Evolutionary conservation across 1,140 invertebrate genomes (phyloP), one percentile per base, ranked within the genome.

Genomic region (Copidosoma floridanum): DNA sequence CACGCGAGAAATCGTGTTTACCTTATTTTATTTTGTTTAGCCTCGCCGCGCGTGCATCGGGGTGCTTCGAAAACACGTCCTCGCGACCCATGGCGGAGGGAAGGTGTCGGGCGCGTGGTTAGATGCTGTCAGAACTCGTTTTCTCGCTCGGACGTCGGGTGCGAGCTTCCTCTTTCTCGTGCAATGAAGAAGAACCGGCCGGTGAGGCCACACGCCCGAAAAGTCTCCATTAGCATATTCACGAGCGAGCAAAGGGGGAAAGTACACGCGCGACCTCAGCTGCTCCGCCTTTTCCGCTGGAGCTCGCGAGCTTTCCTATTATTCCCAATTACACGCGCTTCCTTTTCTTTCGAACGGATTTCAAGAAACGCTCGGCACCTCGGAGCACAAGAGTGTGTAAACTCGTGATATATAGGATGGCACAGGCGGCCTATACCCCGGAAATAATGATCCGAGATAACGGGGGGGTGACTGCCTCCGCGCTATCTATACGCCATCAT

Each of bases 121-220:
- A 71, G 68, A 65, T 67, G 55, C 68, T 70, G 73, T 78, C 77
- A 78, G 74, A 78, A 80, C 76, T 77, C 35, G 77, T 79, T 80
- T 73, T 62, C 23, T 10, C 20, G 26, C 24, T 11, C 20, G 16
- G 21, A 41, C 54, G 56, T 60, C 50, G 63, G n/a, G n/a, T n/a
- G n/a, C n/a, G n/a, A n/a, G n/a, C 54, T 61, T 58, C 55, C 56
- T 60, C 50, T 54, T 65, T 63, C 75, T 77, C 68, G 65, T 67
- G 71, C n/a, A 72, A 77, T 71, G 29, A 10, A 35, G 48, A 75
- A 73, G 76, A 76, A 73, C 74, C 71, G 71, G 72, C 67, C 62
- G 64, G n/a, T n/a, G n/a, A n/a, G 20, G 48, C 5, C 44, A 27
- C 71, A 71, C 65, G 70, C 54, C 56, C 18, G 12, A 55, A 48